phyloP scores from a whole-genome alignment of 2,888 invertebrate genomes.

The Chymomyza amoena region DNA sequence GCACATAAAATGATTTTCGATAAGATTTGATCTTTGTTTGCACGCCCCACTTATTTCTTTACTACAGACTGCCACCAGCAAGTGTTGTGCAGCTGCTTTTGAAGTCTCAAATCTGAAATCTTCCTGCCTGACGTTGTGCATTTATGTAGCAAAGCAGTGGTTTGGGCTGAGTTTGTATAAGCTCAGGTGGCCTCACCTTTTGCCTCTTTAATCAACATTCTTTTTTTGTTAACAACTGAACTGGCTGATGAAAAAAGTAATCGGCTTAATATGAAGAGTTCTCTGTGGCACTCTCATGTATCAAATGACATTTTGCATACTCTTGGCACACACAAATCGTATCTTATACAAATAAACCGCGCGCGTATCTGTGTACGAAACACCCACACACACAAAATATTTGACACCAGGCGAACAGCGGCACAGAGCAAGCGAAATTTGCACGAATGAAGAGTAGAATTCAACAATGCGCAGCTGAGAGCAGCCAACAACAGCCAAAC shows the following conservation, averaged over 20 bases:
- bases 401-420: conserved; percentile 67
- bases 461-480: conserved; percentile 4
- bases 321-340: not conserved
- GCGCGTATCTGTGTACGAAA: conserved; percentile 43
- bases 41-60: conserved; percentile 7
- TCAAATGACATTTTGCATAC: conserved; percentile 9
- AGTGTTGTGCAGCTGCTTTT: not conserved
- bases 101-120: not conserved
- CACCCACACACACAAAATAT: conserved; percentile 66
- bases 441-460: not conserved
- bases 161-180: not conserved
- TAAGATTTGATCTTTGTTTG: conserved; percentile 72
- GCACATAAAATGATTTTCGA: conserved; percentile 71
- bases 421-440: conserved; percentile 7
- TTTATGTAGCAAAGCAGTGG: not conserved
- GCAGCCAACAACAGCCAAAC: conserved; percentile 10
- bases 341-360: not conserved
- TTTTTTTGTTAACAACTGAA: conserved; percentile 2
- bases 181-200: conserved; percentile 48
- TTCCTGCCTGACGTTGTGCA: not conserved
- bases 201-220: conserved; percentile 69
- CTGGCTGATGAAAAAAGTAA: not conserved
- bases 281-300: not conserved
- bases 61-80: not conserved
- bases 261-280: not conserved